A percentile compares a stretch with the other conserved stretches of the same genome.
Evolutionary conservation across 2,797 vertebrate genomes (phyloP).

Genomic region (Urosaurus nigricauda): DNA sequence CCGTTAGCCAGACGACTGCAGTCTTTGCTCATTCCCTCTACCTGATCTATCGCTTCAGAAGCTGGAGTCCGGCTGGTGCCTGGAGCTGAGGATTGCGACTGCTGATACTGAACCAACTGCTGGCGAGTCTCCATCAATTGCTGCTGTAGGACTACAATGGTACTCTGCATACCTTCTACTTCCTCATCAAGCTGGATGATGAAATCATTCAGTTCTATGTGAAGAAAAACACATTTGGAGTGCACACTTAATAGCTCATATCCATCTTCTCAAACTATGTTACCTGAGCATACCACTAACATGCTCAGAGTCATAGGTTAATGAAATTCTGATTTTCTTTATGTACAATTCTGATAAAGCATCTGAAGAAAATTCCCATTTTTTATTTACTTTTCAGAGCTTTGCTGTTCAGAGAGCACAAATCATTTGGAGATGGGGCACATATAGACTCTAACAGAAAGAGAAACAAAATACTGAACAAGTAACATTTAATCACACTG

Average conservation of each 20-base stretch:
- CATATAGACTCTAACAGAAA: background rate
- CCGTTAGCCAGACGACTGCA: constrained; percentile 94
- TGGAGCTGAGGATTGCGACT: constrained; percentile 80
- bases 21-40: constrained; percentile 87
- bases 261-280: constrained; percentile 11
- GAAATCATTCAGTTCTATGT: constrained; percentile 94
- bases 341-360: background rate
- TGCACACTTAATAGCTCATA: constrained; percentile 71
- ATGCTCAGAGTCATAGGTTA: background rate
- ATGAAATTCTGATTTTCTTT: background rate
- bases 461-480: background rate
- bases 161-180: constrained; percentile 99
- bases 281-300: background rate
- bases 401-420: background rate
- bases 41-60: constrained; percentile 80
- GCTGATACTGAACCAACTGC: constrained; percentile 85
- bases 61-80: constrained; percentile 83
- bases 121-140: constrained; percentile 92
- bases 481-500: background rate
- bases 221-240: constrained; percentile 72
- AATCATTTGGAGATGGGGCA: background rate
- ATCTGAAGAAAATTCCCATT: background rate
- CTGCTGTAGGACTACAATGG: constrained; percentile 95
- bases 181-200: constrained; percentile 98
- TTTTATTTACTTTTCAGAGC: background rate